A percentile compares a stretch with the other conserved stretches of the same genome.
Conservation (phyloP, 2,113 vertebrate genomes). For the Cyanoramphus novaezelandiae region DNA sequence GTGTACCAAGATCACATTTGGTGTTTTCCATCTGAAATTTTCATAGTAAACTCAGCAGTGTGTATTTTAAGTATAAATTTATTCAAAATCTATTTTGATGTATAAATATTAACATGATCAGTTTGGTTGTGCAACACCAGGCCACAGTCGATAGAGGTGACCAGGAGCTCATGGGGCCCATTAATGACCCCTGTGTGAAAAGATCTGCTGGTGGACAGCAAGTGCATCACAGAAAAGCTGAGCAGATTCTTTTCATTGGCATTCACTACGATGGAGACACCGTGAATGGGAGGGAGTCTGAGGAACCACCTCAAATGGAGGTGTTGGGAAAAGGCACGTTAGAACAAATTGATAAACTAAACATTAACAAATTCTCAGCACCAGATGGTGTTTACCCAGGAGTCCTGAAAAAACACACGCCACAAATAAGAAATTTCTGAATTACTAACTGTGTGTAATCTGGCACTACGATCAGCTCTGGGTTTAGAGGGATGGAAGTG, state of each 20-base stretch:
- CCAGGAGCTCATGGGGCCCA: not conserved
- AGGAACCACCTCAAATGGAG: constrained; percentile 28
- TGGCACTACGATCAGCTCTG: not conserved
- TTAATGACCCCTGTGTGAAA: not conserved
- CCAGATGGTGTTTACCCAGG: constrained; percentile 56
- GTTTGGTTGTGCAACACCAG: not conserved
- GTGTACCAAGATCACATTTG: constrained; percentile 50
- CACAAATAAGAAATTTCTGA: constrained; percentile 60
- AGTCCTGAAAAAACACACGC: constrained; percentile 25
- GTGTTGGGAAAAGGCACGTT: constrained; percentile 20
- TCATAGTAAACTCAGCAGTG: constrained; percentile 40
- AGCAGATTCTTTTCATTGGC: not conserved
- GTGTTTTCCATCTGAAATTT: constrained; percentile 48
- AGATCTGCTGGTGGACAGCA: not conserved
- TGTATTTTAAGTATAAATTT: not conserved
- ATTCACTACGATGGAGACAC: rapidly evolving
- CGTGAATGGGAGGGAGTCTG: not conserved
- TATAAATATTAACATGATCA: not conserved
- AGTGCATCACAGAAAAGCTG: not conserved
- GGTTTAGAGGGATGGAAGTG: not conserved
- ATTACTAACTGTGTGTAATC: constrained; percentile 28
- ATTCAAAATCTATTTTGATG: not conserved
- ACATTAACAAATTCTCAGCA: constrained; percentile 38
- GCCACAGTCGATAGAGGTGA: not conserved
- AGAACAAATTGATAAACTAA: constrained; percentile 56